Evolutionary conservation across 2,888 invertebrate species (phyloP).

Genomic region (Seira sanloemensis): DNA sequence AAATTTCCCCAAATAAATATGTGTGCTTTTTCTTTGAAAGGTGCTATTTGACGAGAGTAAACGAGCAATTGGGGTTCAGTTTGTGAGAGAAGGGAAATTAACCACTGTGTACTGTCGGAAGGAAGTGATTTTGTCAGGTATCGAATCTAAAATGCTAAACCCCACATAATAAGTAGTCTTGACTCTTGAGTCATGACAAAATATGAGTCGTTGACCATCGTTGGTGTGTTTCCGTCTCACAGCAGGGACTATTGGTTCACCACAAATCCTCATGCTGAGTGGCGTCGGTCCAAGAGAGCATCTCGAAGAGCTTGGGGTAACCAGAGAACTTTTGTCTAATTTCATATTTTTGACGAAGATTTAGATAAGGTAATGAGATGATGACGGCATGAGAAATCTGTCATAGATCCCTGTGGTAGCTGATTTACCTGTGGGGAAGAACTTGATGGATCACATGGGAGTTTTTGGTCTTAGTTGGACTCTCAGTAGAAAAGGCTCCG

Average conservation of each 20-base stretch:
- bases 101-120: slow-evolving; percentile 62
- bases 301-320: slow-evolving; percentile 74
- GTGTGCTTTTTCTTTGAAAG: slow-evolving; percentile 30
- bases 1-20: slow-evolving; percentile 9
- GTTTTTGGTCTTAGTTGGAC: too few relatives aligned
- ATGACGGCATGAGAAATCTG: not conserved
- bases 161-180: not conserved
- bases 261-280: slow-evolving; percentile 69
- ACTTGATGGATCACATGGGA: slow-evolving; percentile 68
- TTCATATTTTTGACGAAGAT: too few relatives aligned
- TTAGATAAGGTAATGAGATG: slow-evolving; percentile 25
- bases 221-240: slow-evolving; percentile 88
- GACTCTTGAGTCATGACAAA: not conserved
- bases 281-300: slow-evolving; percentile 69
- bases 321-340: too few relatives aligned
- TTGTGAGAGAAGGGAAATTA: slow-evolving; percentile 48
- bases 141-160: slow-evolving; percentile 20
- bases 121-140: slow-evolving; percentile 67
- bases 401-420: slow-evolving; percentile 64
- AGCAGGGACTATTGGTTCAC: slow-evolving; percentile 66
- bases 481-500: slow-evolving; percentile 65
- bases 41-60: slow-evolving; percentile 64
- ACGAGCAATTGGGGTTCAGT: slow-evolving; percentile 66
- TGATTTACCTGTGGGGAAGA: slow-evolving; percentile 66
- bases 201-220: too few relatives aligned